These are phyloP conservation scores for Trachelus troglodyta DNA, from an alignment of 2,888 invertebrate genomes.

Conservation along the genomic window DNA sequence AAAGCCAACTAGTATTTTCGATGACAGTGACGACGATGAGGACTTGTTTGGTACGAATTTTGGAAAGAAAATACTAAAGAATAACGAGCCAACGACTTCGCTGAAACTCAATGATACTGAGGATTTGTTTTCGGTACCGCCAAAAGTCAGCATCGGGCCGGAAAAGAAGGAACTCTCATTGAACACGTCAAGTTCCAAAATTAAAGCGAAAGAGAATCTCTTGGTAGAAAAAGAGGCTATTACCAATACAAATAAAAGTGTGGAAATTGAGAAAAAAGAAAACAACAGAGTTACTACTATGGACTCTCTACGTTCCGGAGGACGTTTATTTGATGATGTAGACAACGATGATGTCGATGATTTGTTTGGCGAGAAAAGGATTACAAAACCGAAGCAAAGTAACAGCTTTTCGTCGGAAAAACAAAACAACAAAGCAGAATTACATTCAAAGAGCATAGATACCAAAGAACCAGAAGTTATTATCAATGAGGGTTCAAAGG, in stretches of 20 bases:
- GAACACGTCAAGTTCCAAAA: neutral
- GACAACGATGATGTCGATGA: constrained; percentile 24
- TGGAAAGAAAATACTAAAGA: neutral
- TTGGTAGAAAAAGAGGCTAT: neutral
- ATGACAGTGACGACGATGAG: constrained; percentile 43
- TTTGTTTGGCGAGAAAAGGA: constrained; percentile 16
- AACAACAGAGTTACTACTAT: neutral
- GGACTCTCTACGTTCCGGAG: neutral
- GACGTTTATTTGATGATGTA: constrained; percentile 10
- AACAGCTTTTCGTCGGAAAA: neutral
- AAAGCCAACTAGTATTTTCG: constrained; percentile 44
- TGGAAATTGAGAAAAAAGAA: neutral
- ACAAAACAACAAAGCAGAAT: neutral
- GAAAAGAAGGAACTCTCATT: neutral
- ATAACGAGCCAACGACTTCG: neutral
- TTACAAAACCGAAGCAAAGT: constrained; percentile 19
- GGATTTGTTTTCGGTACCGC: neutral
- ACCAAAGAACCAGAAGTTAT: neutral
- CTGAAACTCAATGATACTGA: neutral
- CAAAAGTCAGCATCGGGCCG: neutral
- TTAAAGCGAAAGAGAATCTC: neutral
- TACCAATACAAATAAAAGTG: neutral
- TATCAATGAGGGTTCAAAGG: neutral
- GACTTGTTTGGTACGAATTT: constrained; percentile 41
- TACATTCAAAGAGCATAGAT: neutral